Evolutionary conservation across 2,888 invertebrate genomes (phyloP).

Genomic region (Yponomeuta cagnagella): DNA sequence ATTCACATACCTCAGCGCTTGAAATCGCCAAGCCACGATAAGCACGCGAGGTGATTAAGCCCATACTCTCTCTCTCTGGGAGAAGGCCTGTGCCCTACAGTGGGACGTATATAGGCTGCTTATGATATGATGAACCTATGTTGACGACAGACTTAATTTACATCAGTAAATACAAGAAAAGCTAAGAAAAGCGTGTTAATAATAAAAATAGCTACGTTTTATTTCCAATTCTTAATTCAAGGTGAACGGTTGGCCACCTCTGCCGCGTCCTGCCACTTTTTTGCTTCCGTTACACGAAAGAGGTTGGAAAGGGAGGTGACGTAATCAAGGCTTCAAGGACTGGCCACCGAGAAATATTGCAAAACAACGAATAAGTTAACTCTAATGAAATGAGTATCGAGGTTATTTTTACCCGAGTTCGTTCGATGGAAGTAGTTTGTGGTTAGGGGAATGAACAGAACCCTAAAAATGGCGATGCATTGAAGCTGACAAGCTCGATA

Average conservation of each 20-base stretch:
- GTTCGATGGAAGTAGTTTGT: background rate
- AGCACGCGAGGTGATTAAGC: too few species aligned
- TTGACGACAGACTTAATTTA: too few species aligned
- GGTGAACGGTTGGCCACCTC: slow-evolving; percentile 3
- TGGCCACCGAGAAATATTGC: slow-evolving; percentile 13
- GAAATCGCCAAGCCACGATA: too few species aligned
- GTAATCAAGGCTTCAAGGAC: slow-evolving; percentile 29
- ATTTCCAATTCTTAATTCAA: background rate
- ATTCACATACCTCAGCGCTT: too few species aligned
- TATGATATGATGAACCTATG: too few species aligned
- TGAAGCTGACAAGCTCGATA: too few species aligned
- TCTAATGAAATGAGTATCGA: slow-evolving; percentile 1
- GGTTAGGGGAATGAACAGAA: background rate
- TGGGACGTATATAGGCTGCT: too few species aligned
- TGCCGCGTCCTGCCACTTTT: slow-evolving; percentile 13
- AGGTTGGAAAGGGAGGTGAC: slow-evolving; percentile 26
- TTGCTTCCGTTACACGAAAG: slow-evolving; percentile 9
- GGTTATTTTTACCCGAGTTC: slow-evolving; percentile 1
- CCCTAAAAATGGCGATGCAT: too few species aligned
- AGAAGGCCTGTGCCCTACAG: too few species aligned
- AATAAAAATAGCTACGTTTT: background rate
- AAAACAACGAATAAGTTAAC: slow-evolving; percentile 17
- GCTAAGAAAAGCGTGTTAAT: too few species aligned
- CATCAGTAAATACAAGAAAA: too few species aligned
- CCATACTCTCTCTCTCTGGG: too few species aligned